phyloP scores from a whole-genome alignment of 1,140 invertebrate genomes.

The Sitophilus oryzae region DNA sequence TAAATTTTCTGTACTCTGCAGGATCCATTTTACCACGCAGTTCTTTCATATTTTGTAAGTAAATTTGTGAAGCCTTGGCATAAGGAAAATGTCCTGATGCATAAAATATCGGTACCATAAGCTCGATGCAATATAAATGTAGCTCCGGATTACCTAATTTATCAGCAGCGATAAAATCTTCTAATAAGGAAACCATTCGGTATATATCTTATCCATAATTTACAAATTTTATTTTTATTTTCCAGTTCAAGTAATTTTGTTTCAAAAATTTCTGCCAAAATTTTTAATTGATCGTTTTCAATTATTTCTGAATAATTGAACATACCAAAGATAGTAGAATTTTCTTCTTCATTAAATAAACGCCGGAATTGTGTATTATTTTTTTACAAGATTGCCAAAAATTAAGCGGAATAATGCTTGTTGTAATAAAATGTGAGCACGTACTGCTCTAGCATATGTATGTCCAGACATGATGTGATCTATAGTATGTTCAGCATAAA shows the following conservation, averaged over 20 bases:
- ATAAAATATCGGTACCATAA: conserved; percentile 46
- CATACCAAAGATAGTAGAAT: conserved; percentile 10
- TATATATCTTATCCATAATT: conserved; percentile 43
- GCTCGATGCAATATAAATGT: conserved; percentile 39
- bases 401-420: conserved; percentile 22
- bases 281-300: conserved; percentile 21
- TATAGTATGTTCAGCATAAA: conserved; percentile 30
- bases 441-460: conserved; percentile 29
- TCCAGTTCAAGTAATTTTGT: conserved; percentile 18
- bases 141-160: conserved; percentile 41
- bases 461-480: conserved; percentile 30
- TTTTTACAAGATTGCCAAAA: conserved; percentile 20
- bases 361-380: conserved; percentile 17
- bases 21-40: conserved; percentile 33
- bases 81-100: too few species aligned
- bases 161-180: conserved; percentile 39
- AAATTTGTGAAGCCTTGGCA: too few species aligned
- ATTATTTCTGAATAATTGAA: conserved; percentile 17
- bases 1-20: conserved; percentile 35
- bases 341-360: conserved; percentile 15
- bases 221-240: conserved; percentile 28
- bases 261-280: conserved; percentile 19
- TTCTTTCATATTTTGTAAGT: too few species aligned
- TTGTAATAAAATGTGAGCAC: conserved; percentile 28
- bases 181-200: conserved; percentile 37